phyloP scores from a whole-genome alignment of 2,113 vertebrate genomes.

The Myotis lucifugus region DNA sequence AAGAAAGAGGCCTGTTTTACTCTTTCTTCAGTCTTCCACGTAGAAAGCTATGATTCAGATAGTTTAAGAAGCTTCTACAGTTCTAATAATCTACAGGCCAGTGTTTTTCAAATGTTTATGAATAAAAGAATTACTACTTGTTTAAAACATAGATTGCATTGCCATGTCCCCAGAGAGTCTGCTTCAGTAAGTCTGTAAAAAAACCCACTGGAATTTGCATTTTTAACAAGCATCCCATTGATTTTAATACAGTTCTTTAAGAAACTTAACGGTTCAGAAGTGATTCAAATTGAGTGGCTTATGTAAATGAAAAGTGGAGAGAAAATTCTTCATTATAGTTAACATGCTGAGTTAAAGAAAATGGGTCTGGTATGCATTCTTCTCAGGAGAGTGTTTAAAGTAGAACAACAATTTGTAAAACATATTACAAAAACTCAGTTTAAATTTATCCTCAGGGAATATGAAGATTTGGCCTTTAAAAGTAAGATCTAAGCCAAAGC shows the following conservation, averaged over 20 bases:
- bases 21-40: neutral
- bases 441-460: constrained; percentile 35
- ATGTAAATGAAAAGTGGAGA: neutral
- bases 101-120: neutral
- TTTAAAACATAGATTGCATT: neutral
- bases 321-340: constrained; percentile 15
- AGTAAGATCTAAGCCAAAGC: constrained; percentile 39
- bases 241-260: constrained; percentile 34
- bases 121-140: neutral
- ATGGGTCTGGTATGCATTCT: constrained; percentile 23
- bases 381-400: constrained; percentile 55
- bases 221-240: constrained; percentile 15
- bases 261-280: constrained; percentile 3
- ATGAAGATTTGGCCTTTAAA: constrained; percentile 56
- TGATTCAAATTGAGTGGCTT: constrained; percentile 38
- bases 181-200: neutral
- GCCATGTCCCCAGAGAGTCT: neutral
- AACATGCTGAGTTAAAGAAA: constrained; percentile 57
- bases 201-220: neutral
- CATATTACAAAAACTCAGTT: constrained; percentile 38
- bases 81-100: neutral
- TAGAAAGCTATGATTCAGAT: neutral
- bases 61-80: neutral
- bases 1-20: neutral
- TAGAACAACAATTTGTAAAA: constrained; percentile 57